A percentile compares a stretch with the other conserved stretches of the same genome.
Conservation (phyloP, 2,797 vertebrate species). For the Netta rufina region DNA sequence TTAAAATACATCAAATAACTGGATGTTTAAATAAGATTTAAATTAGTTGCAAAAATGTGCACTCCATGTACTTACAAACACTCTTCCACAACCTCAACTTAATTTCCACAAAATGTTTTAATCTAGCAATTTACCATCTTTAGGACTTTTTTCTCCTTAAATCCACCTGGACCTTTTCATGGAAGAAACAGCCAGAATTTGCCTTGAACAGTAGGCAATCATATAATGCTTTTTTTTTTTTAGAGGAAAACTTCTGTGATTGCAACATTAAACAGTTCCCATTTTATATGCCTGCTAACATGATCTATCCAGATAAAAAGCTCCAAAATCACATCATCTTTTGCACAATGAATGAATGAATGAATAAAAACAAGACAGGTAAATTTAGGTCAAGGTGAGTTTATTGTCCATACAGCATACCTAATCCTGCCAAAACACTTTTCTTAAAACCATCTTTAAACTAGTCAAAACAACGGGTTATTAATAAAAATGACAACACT, state of each 20-base stretch:
- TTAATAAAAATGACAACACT: conserved; percentile 80
- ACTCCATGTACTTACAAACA: rapidly evolving
- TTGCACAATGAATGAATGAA: neutral
- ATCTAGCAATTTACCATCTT: neutral
- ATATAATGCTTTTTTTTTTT: neutral
- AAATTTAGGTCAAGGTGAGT: conserved; percentile 84
- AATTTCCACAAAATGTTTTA: neutral
- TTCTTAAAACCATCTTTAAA: conserved; percentile 80
- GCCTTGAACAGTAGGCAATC: neutral
- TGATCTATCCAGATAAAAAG: neutral
- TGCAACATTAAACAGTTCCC: neutral
- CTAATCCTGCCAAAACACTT: conserved; percentile 82
- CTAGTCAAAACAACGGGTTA: conserved; percentile 81
- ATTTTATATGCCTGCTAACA: neutral
- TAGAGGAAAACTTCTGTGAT: neutral
- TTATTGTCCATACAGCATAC: conserved; percentile 86
- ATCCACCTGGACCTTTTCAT: neutral
- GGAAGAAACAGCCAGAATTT: neutral
- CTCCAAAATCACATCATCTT: neutral
- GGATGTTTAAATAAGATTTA: neutral
- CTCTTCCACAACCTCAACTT: neutral
- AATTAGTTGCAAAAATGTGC: neutral
- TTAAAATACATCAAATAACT: neutral
- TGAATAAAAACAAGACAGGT: conserved; percentile 28
- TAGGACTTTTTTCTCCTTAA: neutral